Conservation (phyloP, 2,113 vertebrate species). For the Dipodomys spectabilis region DNA sequence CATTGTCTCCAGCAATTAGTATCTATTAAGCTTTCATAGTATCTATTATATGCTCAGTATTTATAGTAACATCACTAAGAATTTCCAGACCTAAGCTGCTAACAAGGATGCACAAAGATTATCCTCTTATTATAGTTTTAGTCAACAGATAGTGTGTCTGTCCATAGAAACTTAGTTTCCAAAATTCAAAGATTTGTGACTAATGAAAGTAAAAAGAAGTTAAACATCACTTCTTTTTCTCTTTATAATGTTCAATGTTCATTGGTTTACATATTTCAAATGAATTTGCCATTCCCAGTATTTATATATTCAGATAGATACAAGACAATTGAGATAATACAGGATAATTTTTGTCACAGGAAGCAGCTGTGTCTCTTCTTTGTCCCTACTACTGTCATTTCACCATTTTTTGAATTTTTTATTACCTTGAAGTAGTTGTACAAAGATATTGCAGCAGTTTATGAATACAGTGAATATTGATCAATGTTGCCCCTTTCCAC, state of each 20-base stretch:
- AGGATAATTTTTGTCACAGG: background rate
- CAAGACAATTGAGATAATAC: background rate
- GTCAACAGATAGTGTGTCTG: background rate
- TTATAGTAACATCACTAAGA: background rate
- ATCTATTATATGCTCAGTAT: background rate
- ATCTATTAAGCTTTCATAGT: background rate
- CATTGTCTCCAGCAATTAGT: constrained; percentile 11
- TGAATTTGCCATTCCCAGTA: background rate
- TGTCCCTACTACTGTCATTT: constrained; percentile 12
- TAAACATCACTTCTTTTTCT: constrained; percentile 20
- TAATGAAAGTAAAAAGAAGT: constrained; percentile 21
- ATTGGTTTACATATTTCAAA: background rate
- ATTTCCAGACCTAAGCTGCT: background rate
- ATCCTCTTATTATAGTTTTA: constrained; percentile 19
- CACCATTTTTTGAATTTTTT: background rate
- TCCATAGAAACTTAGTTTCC: constrained; percentile 7
- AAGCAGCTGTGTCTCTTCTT: background rate
- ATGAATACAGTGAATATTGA: too few relatives aligned
- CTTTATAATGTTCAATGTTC: constrained; percentile 31
- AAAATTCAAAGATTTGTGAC: constrained; percentile 22
- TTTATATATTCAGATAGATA: constrained; percentile 28
- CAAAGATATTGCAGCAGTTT: too few relatives aligned
- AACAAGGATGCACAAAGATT: background rate
- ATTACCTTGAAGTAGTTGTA: too few relatives aligned
- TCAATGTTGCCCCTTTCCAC: too few relatives aligned